Evolutionary conservation across 2,113 vertebrate genomes (phyloP).

Genomic region (Erpornis zantholeuca): DNA sequence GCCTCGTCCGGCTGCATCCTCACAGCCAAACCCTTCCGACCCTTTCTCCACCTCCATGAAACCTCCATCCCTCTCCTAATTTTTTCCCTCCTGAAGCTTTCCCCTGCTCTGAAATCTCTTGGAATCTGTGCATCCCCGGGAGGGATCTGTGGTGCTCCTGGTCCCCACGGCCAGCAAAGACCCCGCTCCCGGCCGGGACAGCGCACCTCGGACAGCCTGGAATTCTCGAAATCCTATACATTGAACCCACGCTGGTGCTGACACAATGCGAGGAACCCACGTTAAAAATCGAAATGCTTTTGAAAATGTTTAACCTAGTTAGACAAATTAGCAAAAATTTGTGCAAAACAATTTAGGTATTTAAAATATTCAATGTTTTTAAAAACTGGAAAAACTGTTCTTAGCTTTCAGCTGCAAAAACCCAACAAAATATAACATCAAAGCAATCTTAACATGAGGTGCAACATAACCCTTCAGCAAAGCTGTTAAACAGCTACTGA

Average conservation of each 20-base stretch:
- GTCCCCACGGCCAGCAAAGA: neutral
- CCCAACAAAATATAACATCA: conserved; percentile 87
- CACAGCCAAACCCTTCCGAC: neutral
- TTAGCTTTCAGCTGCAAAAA: conserved; percentile 87
- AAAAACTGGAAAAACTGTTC: conserved; percentile 85
- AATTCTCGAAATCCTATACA: neutral
- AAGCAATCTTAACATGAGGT: conserved; percentile 87
- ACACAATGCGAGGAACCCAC: conserved; percentile 79
- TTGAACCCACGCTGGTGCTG: conserved; percentile 26
- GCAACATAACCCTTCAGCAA: conserved; percentile 87
- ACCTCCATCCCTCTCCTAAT: neutral
- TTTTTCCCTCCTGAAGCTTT: neutral
- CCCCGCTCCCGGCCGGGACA: neutral
- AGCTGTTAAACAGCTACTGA: conserved; percentile 86
- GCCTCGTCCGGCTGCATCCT: neutral
- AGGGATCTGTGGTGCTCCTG: neutral
- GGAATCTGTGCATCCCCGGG: neutral
- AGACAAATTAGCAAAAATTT: conserved; percentile 86
- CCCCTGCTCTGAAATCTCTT: neutral
- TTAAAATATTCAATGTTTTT: conserved; percentile 88
- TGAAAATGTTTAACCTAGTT: conserved; percentile 86
- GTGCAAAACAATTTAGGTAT: conserved; percentile 88
- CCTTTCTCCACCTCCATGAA: neutral
- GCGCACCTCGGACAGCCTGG: neutral
- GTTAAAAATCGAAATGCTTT: conserved; percentile 78